These are phyloP conservation scores for Sus scrofa DNA, from an alignment of 2,113 vertebrate species.

Conservation along the genomic window T2T-Sscrofa CM000812.6:203896501-203897000, in stretches of 20 bases:
- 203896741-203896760: not conserved
- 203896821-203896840: not conserved
- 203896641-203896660: not conserved
- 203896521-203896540: not conserved
- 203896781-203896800: not conserved
- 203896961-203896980: not conserved
- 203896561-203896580: not conserved
- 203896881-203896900: not conserved
- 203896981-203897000: not conserved
- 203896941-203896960: not conserved
- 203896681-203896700: not conserved
- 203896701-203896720: not conserved
- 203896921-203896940: not conserved
- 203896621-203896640: not conserved
- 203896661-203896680: not conserved
- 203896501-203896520: not conserved
- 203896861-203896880: not conserved
- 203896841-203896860: not conserved
- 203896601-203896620: not conserved
- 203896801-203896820: not conserved
- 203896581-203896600: not conserved
- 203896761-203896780: not conserved
- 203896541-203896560: not conserved
- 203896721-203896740: not conserved
- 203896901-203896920: not conserved